Base-by-base conservation (phyloP, 2,113 vertebrate species). In the Tupaia chinensis region DNA sequence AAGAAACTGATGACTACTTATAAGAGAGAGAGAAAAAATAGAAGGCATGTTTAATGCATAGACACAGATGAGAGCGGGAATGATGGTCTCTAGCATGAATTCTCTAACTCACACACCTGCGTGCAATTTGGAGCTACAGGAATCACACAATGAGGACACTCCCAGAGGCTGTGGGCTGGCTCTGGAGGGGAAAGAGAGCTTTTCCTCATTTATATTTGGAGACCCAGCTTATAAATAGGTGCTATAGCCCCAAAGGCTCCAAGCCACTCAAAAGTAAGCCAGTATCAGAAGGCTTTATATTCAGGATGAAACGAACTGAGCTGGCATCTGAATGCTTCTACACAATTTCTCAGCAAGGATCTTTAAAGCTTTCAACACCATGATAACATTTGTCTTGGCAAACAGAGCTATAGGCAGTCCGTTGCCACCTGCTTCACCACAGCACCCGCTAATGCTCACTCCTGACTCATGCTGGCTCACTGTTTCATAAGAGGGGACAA, bases 401-500 rank as follows among this genome's bases (percentile, higher is more conserved):
- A 32, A 56, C 56, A 65, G 77, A 77, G 56, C 65, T 53, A 27
- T 8, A 65, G 16, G 70, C 82, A 20, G 68, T 23, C 32, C 15
- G 0, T 20, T 68, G 86, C 94, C 96, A 95, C 86, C 82, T 95
- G 86, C 79, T 90, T 77, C 1, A 0, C 79, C 77, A 32, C n/a
- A 72, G 22, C 34, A 69, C 90, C 56, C 3, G 6, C 87, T 34
- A 20, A 7, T 3, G 60, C 72, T 34, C 87, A 3, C 23, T 79
- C 94, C 92, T 97, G 95, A 93, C 88, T 97, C 96, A 91, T 0
- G 25, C 85, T 27, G 61, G 25, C 89, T 95, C 76, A 0, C 96
- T 76, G 73, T 95, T 95, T 95, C 88, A 15, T 90, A 82, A 94
- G 93, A 95, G 16, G 34, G 80, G 79, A 90, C 92, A 96, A 89